phyloP scores from a whole-genome alignment of 2,113 vertebrate genomes.

The Himantopus leucocephalus region DNA sequence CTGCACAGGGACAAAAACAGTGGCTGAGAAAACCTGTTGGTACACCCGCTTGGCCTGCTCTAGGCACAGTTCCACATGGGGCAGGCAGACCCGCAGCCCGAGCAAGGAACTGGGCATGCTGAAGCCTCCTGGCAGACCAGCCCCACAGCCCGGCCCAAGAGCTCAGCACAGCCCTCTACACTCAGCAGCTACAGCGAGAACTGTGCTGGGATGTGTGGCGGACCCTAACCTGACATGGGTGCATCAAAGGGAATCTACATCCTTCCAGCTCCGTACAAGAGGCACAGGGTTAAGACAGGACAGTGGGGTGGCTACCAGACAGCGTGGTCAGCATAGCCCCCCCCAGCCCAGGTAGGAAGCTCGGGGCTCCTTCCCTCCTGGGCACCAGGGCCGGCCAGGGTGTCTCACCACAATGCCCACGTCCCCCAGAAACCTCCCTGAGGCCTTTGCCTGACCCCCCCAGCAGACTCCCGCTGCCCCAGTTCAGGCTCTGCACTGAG shows the following conservation, averaged over 20 bases:
- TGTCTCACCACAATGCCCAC: neutral
- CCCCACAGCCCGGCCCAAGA: too few species aligned
- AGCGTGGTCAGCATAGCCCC: neutral
- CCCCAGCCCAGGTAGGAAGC: neutral
- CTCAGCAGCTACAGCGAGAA: neutral
- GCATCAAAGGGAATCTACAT: neutral
- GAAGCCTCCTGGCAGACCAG: neutral
- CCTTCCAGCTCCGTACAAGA: neutral
- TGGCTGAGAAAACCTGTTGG: neutral
- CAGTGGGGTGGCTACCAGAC: neutral
- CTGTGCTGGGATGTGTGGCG: neutral
- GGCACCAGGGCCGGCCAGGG: too few species aligned
- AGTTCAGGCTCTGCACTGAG: neutral
- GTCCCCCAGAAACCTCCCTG: neutral
- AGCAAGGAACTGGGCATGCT: too few species aligned
- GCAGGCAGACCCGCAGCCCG: neutral
- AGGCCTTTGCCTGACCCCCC: neutral
- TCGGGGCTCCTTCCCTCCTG: neutral
- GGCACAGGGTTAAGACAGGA: neutral
- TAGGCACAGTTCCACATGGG: neutral
- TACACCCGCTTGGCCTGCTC: neutral
- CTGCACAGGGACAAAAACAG: neutral
- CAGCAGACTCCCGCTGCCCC: neutral
- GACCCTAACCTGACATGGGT: accelerated
- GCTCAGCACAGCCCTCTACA: too few species aligned